Percentiles rank a stretch among this genome's conserved stretches.
These are phyloP conservation scores for Tetheella fluctuosa DNA, from an alignment of 2,888 invertebrate species.

Conservation along the genomic window DNA sequence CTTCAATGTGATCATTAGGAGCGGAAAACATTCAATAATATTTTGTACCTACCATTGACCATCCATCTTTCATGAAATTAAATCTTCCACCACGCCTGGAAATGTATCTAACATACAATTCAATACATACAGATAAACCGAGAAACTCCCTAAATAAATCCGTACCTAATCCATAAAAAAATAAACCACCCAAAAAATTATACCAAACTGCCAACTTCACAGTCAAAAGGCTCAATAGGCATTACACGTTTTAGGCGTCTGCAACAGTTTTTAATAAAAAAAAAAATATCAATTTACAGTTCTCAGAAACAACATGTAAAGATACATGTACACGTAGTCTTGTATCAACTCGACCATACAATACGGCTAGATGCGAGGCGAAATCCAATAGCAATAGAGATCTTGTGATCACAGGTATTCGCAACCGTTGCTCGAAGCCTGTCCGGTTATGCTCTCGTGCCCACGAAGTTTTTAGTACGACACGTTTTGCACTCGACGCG, in stretches of 20 bases:
- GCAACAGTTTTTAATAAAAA: background rate
- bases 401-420: conserved; percentile 17
- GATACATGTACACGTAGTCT: background rate
- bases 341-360: conserved; percentile 9
- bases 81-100: background rate
- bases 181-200: too few species aligned
- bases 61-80: background rate
- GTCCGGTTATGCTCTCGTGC: conserved; percentile 61
- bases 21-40: background rate
- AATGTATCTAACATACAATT: background rate
- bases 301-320: conserved; percentile 1
- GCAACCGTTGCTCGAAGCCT: conserved; percentile 45
- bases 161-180: too few species aligned
- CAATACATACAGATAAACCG: too few species aligned
- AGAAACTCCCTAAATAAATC: too few species aligned
- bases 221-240: background rate
- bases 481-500: conserved; percentile 37
- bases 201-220: background rate
- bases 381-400: conserved; percentile 14
- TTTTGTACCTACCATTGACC: background rate
- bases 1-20: background rate
- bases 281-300: conserved; percentile 9
- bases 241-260: background rate
- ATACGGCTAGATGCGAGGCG: conserved; percentile 12
- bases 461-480: conserved; percentile 35